Evolutionary conservation across 2,888 invertebrate genomes (phyloP).

Genomic region (Leptinotarsa peninsularis): DNA sequence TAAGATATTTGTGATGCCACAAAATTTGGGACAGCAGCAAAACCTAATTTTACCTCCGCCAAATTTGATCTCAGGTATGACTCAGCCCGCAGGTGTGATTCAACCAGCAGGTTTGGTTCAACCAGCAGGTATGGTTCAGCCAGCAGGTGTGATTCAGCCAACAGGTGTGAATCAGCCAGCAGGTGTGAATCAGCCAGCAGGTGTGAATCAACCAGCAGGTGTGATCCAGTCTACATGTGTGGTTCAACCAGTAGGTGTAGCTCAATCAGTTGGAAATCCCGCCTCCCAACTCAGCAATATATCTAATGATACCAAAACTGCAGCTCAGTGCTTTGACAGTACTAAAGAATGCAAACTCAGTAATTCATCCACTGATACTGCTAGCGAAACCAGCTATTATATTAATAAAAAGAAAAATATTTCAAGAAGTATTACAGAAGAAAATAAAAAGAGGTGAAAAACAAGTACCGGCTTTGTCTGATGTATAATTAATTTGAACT

Average conservation of each 20-base stretch:
- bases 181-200: too few species aligned
- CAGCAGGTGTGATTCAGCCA: not conserved
- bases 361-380: conserved; percentile 12
- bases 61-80: too few species aligned
- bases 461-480: not conserved
- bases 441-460: not conserved
- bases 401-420: not conserved
- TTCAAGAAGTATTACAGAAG: not conserved
- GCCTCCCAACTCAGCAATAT: not conserved
- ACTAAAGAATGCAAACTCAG: not conserved
- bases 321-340: not conserved
- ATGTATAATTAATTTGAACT: not conserved
- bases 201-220: too few species aligned
- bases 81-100: too few species aligned
- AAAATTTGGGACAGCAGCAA: too few species aligned
- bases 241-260: too few species aligned
- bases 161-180: not conserved
- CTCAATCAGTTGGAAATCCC: too few species aligned
- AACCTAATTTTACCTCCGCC: too few species aligned
- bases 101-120: too few species aligned
- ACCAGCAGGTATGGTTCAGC: too few species aligned
- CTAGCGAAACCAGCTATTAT: not conserved
- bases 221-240: too few species aligned
- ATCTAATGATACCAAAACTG: not conserved
- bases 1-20: not conserved